Evolutionary conservation across 2,113 vertebrate species (phyloP), one percentile per base, ranked within the genome.

Genomic region (Archocentrus centrarchus): DNA sequence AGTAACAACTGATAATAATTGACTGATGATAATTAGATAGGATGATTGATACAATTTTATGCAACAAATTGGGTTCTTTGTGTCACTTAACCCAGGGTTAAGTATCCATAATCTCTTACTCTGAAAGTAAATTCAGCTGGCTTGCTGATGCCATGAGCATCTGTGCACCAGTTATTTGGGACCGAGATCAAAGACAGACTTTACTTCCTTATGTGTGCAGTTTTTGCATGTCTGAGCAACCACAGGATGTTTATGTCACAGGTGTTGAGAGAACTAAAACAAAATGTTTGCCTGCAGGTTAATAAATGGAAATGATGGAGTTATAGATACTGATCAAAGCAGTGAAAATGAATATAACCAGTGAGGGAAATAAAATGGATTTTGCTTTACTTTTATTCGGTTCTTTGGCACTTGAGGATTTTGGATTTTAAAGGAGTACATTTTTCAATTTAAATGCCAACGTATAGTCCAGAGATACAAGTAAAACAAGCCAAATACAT

Each of bases 81-180:
- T 24, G 55, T 44, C n/a, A 20, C 20, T 83, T 59, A 84, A 57
- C 32, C 59, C 14, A 0, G 8, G 30, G 11, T 75, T 58, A 57
- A 60, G 37, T 27, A 50, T 22, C 53, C 68, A 57, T 39, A 27
- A 27, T 32, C 3, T 75, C 18, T 80, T 10, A 41, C 27, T 24
- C 15, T 24, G 68, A 68, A 55, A 30, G 17, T 76, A 86, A 86
- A 75, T 37, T 53, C 60, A 62, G 32, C 78, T 53, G 61, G 59
- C 61, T 79, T 91, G 87, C 89, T 93, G 85, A 91, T 86, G 73
- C 37, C 57, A n/a, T 37, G 53, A 89, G 80, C 93, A 94, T 92
- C 91, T 93, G 93, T 63, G 77, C 79, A 47, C 64, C 81, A 91
- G 88, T 89, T 61, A 84, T 79, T 82, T 84, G 79, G 81, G 53